Conservation (phyloP, 2,113 vertebrate species). For the Pelmatolapia mariae region DNA sequence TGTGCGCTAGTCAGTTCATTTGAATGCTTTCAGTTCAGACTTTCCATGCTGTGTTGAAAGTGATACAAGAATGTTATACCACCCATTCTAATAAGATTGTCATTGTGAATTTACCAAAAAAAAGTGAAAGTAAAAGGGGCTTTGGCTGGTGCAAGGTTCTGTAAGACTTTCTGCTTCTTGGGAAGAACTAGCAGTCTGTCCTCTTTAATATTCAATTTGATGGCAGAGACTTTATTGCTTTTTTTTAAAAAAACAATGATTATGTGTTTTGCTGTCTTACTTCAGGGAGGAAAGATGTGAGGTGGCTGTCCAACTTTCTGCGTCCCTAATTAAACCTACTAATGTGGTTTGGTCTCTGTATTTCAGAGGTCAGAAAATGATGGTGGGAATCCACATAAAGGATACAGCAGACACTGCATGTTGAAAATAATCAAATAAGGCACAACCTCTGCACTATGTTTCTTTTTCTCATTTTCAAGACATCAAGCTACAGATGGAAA, state of each 20-base stretch:
- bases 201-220: background rate
- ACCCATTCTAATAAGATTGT: background rate
- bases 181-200: background rate
- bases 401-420: conserved; percentile 5
- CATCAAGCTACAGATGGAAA: background rate
- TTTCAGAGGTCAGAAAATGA: conserved; percentile 26
- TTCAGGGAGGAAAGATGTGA: conserved; percentile 24
- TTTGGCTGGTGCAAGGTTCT: background rate
- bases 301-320: conserved; percentile 8
- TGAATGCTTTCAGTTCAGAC: background rate
- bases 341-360: conserved; percentile 55
- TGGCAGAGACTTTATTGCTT: background rate
- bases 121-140: background rate
- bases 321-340: conserved; percentile 50
- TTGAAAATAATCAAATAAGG: conserved; percentile 45
- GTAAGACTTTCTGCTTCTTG: background rate
- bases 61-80: background rate
- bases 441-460: conserved; percentile 17
- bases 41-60: background rate
- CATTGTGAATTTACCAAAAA: background rate
- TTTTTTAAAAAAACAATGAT: background rate
- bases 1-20: background rate
- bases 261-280: background rate
- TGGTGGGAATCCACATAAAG: conserved; percentile 52
- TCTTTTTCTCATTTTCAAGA: background rate